Evolutionary conservation across 2,888 invertebrate genomes (phyloP).

Genomic region (Emesis furor): DNA sequence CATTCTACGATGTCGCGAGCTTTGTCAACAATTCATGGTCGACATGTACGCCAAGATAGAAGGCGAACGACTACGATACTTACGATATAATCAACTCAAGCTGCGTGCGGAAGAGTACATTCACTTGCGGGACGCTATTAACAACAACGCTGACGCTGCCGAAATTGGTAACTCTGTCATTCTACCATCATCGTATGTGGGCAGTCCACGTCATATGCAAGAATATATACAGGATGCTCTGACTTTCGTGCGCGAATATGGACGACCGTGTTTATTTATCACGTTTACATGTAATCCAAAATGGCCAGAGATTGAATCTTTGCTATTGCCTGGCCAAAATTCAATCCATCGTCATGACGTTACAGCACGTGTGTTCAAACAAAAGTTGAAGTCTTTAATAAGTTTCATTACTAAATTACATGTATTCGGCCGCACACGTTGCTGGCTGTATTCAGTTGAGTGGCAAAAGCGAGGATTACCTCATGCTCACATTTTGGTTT

Average conservation of each 20-base stretch:
- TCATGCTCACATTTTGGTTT: constrained; percentile 37
- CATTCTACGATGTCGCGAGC: constrained; percentile 60
- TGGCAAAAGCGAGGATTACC: constrained; percentile 59
- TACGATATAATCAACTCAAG: constrained; percentile 54
- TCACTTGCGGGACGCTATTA: constrained; percentile 74
- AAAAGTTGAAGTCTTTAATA: constrained; percentile 66
- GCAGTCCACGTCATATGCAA: constrained; percentile 45
- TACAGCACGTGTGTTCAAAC: constrained; percentile 64
- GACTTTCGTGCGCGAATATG: constrained; percentile 53
- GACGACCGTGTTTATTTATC: constrained; percentile 49
- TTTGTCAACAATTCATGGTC: constrained; percentile 80
- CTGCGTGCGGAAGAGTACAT: constrained; percentile 43
- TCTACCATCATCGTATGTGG: constrained; percentile 22
- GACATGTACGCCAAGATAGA: constrained; percentile 83
- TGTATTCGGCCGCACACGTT: constrained; percentile 46
- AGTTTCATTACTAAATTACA: constrained; percentile 59
- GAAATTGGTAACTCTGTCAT: constrained; percentile 62
- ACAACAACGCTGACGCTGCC: constrained; percentile 51
- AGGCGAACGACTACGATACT: constrained; percentile 78
- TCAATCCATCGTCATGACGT: constrained; percentile 46
- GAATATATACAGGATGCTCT: constrained; percentile 60
- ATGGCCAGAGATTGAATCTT: constrained; percentile 44
- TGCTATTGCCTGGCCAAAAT: constrained; percentile 17
- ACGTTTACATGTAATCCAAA: constrained; percentile 25
- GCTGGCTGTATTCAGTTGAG: constrained; percentile 35